These are phyloP conservation scores for Arion vulgaris DNA, from an alignment of 1,140 invertebrate genomes.

Conservation along the genomic window DNA sequence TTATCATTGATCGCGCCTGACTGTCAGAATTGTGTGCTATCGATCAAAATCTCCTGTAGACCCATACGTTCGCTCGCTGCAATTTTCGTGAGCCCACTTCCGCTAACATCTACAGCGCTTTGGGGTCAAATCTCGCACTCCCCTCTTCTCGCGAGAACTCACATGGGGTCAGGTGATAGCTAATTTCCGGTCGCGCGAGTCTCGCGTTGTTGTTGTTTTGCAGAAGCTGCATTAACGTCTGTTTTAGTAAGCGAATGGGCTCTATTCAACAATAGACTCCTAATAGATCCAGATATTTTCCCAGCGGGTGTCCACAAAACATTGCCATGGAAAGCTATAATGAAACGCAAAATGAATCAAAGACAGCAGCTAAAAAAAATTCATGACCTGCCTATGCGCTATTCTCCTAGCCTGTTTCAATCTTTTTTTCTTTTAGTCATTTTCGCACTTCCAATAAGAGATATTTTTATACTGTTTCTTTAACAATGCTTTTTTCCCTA, in stretches of 20 bases:
- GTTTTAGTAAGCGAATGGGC: conserved; percentile 20
- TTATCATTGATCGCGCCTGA: not conserved
- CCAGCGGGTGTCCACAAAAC: not conserved
- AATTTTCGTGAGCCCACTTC: conserved; percentile 39
- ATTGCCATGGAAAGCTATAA: conserved; percentile 3
- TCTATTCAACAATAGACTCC: not conserved
- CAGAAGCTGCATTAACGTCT: conserved; percentile 14
- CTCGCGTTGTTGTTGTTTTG: conserved; percentile 11
- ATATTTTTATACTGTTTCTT: not conserved
- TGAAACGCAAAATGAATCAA: conserved; percentile 7
- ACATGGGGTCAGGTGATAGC: conserved; percentile 38
- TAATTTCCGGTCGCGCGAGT: conserved; percentile 37
- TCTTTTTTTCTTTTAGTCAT: not conserved
- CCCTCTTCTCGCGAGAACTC: conserved; percentile 36
- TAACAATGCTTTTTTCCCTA: not conserved
- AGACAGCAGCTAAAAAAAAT: not conserved
- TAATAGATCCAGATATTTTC: conserved; percentile 22
- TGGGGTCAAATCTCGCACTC: conserved; percentile 34
- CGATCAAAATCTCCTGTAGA: conserved; percentile 7
- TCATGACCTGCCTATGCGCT: not conserved
- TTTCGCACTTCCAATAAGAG: not conserved
- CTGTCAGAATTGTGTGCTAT: not conserved
- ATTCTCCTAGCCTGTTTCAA: not conserved
- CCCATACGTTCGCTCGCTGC: conserved; percentile 13
- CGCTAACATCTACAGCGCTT: conserved; percentile 32